Conservation (phyloP, 2,888 invertebrate genomes). For the Ectemnius cavifrons region DNA sequence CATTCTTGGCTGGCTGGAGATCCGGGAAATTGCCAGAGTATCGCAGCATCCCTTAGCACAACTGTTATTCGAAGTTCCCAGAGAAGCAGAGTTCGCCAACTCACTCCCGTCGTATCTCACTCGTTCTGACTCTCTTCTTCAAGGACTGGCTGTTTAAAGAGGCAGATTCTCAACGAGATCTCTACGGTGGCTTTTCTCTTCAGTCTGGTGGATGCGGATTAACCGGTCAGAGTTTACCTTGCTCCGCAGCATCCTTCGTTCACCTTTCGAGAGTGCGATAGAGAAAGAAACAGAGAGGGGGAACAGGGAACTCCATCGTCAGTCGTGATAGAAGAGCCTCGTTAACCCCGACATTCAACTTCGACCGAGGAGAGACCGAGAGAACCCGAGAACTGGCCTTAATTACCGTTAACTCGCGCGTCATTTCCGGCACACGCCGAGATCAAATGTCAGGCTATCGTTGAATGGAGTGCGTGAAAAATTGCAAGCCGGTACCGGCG, state of each 20-base stretch:
- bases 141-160: background rate
- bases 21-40: background rate
- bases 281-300: background rate
- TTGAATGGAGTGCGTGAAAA: conserved; percentile 15
- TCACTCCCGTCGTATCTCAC: no score
- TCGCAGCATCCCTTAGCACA: background rate
- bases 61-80: background rate
- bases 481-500: background rate
- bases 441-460: conserved; percentile 6
- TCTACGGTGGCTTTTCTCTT: conserved; percentile 29
- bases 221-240: conserved; percentile 56
- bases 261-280: background rate
- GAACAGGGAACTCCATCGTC: no score
- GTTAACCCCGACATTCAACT: conserved; percentile 53
- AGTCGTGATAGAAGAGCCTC: conserved; percentile 39
- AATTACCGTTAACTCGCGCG: conserved; percentile 51
- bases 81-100: background rate
- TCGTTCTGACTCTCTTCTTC: no score
- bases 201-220: conserved; percentile 44
- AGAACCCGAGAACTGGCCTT: conserved; percentile 55
- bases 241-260: conserved; percentile 48
- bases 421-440: conserved; percentile 31
- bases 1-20: no score
- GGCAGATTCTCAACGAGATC: conserved; percentile 9
- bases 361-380: conserved; percentile 41